Evolutionary conservation across 2,888 invertebrate genomes (phyloP).

Genomic region (Autographa pulchrina): DNA sequence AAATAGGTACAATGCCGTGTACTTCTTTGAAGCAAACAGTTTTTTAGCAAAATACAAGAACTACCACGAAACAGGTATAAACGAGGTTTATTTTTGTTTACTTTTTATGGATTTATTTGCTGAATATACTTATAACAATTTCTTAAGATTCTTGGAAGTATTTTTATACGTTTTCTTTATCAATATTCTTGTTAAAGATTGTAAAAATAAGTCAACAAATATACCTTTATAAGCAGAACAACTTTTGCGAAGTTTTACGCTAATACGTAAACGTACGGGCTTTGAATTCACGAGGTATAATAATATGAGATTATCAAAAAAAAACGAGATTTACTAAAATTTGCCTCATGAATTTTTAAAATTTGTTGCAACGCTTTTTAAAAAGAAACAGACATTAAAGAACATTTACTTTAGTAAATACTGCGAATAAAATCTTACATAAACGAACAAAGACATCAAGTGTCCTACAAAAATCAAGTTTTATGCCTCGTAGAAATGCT

Average conservation of each 20-base stretch:
- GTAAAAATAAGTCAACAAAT: not conserved
- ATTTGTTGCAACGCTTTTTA: too few species aligned
- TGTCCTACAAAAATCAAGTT: constrained; percentile 16
- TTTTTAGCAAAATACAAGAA: not conserved
- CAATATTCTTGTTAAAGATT: too few species aligned
- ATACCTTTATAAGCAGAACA: too few species aligned
- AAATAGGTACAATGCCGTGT: not conserved
- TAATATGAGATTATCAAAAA: too few species aligned
- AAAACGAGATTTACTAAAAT: too few species aligned
- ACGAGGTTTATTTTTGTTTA: not conserved
- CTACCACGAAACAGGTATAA: constrained; percentile 5
- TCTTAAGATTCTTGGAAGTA: too few species aligned
- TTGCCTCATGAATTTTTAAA: too few species aligned
- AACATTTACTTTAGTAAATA: not conserved
- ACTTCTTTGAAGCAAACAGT: not conserved
- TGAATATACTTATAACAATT: not conserved
- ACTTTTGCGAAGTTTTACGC: too few species aligned
- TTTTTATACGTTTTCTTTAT: too few species aligned
- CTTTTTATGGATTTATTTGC: not conserved
- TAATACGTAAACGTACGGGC: too few species aligned
- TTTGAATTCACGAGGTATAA: too few species aligned
- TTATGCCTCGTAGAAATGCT: constrained; percentile 31
- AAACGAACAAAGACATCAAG: constrained; percentile 2
- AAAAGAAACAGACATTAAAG: too few species aligned
- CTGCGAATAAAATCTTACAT: not conserved